Conservation (phyloP, 2,113 vertebrate species). For the Paralichthys olivaceus region DNA sequence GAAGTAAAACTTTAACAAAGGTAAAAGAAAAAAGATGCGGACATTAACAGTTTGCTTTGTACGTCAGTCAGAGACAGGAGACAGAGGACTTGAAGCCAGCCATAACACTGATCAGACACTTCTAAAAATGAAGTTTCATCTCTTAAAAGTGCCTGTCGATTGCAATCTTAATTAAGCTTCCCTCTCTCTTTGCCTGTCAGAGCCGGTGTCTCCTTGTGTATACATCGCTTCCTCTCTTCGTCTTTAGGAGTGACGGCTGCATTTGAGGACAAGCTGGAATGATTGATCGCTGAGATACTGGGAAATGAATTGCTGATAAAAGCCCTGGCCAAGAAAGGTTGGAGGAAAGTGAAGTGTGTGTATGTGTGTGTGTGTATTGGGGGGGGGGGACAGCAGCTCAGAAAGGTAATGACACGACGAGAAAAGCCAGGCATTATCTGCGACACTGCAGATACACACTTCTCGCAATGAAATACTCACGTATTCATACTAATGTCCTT, state of each 20-base stretch:
- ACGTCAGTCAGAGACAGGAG: background rate
- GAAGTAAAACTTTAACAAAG: too few species aligned
- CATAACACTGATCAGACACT: slow-evolving; percentile 54
- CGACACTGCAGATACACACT: slow-evolving; percentile 43
- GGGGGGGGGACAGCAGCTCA: slow-evolving; percentile 17
- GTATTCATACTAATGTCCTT: slow-evolving; percentile 7
- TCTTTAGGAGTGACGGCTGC: slow-evolving; percentile 58
- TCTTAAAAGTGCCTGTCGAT: slow-evolving; percentile 64
- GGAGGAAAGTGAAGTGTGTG: slow-evolving; percentile 22
- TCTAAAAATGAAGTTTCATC: slow-evolving; percentile 59
- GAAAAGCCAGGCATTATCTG: slow-evolving; percentile 56
- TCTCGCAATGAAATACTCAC: slow-evolving; percentile 34
- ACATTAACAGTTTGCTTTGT: slow-evolving; percentile 18
- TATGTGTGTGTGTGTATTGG: background rate
- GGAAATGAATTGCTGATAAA: slow-evolving; percentile 80
- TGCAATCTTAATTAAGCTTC: slow-evolving; percentile 76
- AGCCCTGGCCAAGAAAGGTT: slow-evolving; percentile 66
- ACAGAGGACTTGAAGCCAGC: background rate
- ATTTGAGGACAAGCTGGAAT: slow-evolving; percentile 72
- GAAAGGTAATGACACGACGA: slow-evolving; percentile 45
- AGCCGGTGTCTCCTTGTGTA: slow-evolving; percentile 53
- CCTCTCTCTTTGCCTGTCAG: slow-evolving; percentile 39
- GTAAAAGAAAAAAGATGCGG: too few species aligned
- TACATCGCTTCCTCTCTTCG: slow-evolving; percentile 39
- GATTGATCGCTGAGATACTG: slow-evolving; percentile 77